Evolutionary conservation across 2,888 invertebrate genomes (phyloP).

Genomic region (Alviniconcha strummeri): DNA sequence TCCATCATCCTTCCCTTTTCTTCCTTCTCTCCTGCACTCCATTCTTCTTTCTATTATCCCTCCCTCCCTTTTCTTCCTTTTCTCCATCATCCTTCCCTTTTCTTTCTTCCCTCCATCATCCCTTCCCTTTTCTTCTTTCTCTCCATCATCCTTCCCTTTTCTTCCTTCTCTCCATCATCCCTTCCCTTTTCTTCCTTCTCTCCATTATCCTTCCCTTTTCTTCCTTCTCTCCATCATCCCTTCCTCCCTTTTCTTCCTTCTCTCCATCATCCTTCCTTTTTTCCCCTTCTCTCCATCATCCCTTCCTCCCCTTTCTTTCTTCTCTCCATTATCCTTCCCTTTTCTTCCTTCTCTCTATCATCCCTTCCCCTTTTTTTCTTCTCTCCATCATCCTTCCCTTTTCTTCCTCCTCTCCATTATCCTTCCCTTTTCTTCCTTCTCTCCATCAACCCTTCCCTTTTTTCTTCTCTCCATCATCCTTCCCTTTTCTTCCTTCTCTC

Average conservation of each 20-base stretch:
- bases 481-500: constrained; percentile 8
- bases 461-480: background rate
- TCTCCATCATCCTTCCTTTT: background rate
- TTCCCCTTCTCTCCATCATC: background rate
- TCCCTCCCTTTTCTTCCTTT: background rate
- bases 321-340: background rate
- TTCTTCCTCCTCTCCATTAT: background rate
- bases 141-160: background rate
- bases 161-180: constrained; percentile 8
- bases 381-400: background rate
- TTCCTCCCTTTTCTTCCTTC: background rate
- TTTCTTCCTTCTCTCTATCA: background rate
- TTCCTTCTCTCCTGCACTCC: background rate
- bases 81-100: background rate
- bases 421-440: background rate
- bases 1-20: constrained; percentile 12
- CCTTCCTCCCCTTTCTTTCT: background rate
- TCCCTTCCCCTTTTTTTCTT: too few species aligned
- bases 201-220: background rate
- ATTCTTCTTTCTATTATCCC: background rate
- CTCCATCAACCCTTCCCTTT: too few species aligned
- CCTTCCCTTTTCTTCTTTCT: background rate
- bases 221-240: constrained; percentile 9
- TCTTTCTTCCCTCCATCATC: background rate
- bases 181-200: background rate